A percentile compares a stretch with the other conserved stretches of the same genome.
Evolutionary conservation across 2,797 vertebrate genomes (phyloP).

Genomic region (Lycodopsis pacificus): DNA sequence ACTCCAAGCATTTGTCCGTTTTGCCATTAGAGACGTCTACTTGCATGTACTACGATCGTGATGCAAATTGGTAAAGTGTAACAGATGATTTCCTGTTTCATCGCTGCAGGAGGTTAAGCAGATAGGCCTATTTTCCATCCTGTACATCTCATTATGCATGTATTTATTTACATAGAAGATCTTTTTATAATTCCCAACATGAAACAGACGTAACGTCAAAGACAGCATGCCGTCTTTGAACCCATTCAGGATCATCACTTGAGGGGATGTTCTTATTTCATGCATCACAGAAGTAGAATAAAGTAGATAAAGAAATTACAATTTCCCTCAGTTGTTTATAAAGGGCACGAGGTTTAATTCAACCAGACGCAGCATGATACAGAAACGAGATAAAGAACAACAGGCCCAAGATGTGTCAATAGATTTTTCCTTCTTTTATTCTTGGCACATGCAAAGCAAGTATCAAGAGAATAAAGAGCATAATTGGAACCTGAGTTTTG

Average conservation of each 20-base stretch:
- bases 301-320: too few species aligned
- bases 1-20: conserved; percentile 39
- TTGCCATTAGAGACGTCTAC: conserved; percentile 18
- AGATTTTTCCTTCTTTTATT: conserved; percentile 24
- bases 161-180: conserved; percentile 9
- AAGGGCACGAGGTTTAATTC: conserved; percentile 60
- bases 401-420: conserved; percentile 19
- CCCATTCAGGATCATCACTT: conserved; percentile 13
- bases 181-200: conserved; percentile 26
- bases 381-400: conserved; percentile 13
- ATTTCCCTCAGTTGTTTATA: conserved; percentile 49
- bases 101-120: conserved; percentile 1
- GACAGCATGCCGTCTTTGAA: conserved; percentile 30
- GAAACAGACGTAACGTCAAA: conserved; percentile 12
- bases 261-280: conserved; percentile 24
- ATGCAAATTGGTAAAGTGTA: conserved; percentile 26
- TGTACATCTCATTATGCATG: neutral
- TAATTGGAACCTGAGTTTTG: conserved; percentile 36
- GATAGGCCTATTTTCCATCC: conserved; percentile 8
- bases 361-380: conserved; percentile 38
- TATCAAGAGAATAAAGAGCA: conserved; percentile 42
- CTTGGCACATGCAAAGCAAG: conserved; percentile 27
- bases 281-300: conserved; percentile 46
- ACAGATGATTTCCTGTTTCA: neutral
- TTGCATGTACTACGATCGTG: conserved; percentile 6